Base-by-base conservation (phyloP, 2,888 invertebrate species). In the Xestoiulus laeticollis region DNA sequence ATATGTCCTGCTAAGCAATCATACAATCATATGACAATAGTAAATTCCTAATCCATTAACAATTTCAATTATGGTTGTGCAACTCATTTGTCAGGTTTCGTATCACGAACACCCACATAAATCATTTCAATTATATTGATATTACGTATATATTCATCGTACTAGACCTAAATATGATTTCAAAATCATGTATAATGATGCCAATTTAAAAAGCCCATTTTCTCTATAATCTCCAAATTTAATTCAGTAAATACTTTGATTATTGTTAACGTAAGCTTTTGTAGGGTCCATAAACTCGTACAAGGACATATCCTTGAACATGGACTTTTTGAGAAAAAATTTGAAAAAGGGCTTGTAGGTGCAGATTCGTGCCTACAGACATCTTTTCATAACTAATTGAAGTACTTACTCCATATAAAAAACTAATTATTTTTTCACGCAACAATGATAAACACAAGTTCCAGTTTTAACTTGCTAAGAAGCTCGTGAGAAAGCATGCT, bases 291-390 rank as follows among this genome's bases (percentile, higher is more conserved):
- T 68, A 68, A 68, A 68, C 68, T n/a, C 68, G 22, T 1, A 5
- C 68, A 68, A 68, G 68, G 68, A 26, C 68, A 22, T 68, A 68
- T 68, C 68, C 68, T 68, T 68, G 68, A 68, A 68, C 68, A 68
- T 68, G 6, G n/a, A 68, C 1, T 22, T 22, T 68, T 22, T 22
- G 22, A n/a, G 4, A 8, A 26, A 68, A 68, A 22, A 22, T 68
- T 22, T 38, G 6, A 68, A 68, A 68, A 26, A 68, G n/a, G 8
- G n/a, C 68, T 8, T 22, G 22, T 22, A 68, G 68, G 19, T n/a
- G 59, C 6, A 59, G 19, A 16, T 59, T 59, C 59, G 19, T 59
- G 59, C 59, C 19, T n/a, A 59, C n/a, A 68, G n/a, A 22, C 16
- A 68, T n/a, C 19, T 59, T 59, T 68, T 68, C 22, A 68, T 26